Percentiles rank a stretch among this genome's conserved stretches.
phyloP scores from a whole-genome alignment of 1,140 invertebrate species.

The Planococcus citri region DNA sequence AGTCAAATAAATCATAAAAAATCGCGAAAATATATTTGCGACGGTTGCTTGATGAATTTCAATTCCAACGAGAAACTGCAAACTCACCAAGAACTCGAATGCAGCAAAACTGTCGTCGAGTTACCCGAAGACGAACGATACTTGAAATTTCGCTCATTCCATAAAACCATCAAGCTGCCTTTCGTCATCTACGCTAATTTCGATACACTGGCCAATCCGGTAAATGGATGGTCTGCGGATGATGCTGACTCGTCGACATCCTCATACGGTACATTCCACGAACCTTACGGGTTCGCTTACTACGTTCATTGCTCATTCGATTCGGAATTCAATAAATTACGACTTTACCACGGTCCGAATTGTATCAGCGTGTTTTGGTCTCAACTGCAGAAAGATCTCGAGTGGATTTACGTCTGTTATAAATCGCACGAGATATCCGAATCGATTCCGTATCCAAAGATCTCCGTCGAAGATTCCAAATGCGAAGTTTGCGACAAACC shows the following conservation, averaged over 20 bases:
- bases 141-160: neutral
- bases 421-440: neutral
- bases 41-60: neutral
- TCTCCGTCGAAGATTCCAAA: too few species aligned
- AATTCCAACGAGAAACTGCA: neutral
- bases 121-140: neutral
- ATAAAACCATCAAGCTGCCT: neutral
- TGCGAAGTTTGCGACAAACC: too few species aligned
- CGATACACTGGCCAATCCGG: neutral
- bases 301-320: neutral
- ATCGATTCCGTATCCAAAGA: too few species aligned
- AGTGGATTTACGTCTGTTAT: neutral
- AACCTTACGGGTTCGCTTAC: neutral
- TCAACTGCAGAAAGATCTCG: neutral
- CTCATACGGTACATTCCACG: neutral
- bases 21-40: neutral
- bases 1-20: neutral
- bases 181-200: constrained; percentile 13
- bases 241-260: neutral
- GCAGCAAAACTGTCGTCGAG: neutral
- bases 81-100: neutral
- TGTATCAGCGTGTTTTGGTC: neutral
- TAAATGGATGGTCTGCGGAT: neutral
- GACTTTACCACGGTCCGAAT: neutral
- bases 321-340: neutral